phyloP scores from a whole-genome alignment of 2,797 vertebrate genomes.

The Micromesistius poutassou region DNA sequence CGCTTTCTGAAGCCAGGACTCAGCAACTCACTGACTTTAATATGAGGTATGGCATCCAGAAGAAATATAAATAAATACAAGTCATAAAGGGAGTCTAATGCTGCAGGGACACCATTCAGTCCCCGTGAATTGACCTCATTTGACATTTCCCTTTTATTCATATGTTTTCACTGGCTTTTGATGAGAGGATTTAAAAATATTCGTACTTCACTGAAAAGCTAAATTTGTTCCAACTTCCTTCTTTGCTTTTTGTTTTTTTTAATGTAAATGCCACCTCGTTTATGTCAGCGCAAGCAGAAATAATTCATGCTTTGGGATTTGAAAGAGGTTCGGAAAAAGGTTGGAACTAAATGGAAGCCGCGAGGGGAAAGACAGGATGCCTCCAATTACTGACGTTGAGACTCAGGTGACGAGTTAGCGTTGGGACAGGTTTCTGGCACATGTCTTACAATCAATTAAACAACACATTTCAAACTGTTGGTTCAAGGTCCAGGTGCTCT shows the following conservation, averaged over 20 bases:
- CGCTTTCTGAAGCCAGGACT: slow-evolving; percentile 13
- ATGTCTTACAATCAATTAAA: neutral
- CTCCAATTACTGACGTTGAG: neutral
- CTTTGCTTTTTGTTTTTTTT: neutral
- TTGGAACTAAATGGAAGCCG: neutral
- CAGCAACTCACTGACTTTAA: neutral
- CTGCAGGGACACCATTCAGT: neutral
- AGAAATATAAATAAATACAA: neutral
- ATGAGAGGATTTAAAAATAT: neutral
- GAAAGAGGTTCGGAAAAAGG: neutral
- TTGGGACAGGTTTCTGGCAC: neutral
- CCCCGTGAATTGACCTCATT: neutral
- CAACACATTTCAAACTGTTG: neutral
- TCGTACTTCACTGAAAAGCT: neutral
- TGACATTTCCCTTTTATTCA: neutral
- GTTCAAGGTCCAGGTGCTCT: neutral
- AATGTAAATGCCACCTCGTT: neutral
- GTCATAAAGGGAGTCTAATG: neutral
- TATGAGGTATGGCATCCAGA: neutral
- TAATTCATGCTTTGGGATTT: neutral
- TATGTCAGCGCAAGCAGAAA: neutral
- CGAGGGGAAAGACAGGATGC: neutral
- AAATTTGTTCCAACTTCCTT: neutral
- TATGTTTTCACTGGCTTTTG: neutral
- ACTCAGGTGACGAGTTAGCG: neutral